These are phyloP conservation scores for Percopsis omiscomaycus DNA, from an alignment of 2,797 vertebrate species.

Conservation along the genomic window DNA sequence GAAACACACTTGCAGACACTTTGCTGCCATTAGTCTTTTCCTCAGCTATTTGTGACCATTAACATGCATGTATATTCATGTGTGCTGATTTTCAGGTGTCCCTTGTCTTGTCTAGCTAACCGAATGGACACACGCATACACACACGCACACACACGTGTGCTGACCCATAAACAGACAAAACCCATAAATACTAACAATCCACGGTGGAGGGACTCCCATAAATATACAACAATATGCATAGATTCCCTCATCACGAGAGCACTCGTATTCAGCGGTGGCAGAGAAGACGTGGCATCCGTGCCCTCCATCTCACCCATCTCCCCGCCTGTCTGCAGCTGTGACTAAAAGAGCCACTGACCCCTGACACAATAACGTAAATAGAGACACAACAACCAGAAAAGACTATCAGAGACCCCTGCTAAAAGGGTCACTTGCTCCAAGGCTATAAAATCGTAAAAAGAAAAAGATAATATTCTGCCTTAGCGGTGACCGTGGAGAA, in stretches of 20 bases:
- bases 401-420: slow-evolving; percentile 57
- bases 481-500: slow-evolving; percentile 43
- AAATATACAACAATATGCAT: slow-evolving; percentile 16
- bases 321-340: slow-evolving; percentile 34
- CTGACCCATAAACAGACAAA: background rate
- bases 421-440: slow-evolving; percentile 67
- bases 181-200: slow-evolving; percentile 14
- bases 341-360: slow-evolving; percentile 67
- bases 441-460: slow-evolving; percentile 68
- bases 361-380: slow-evolving; percentile 51
- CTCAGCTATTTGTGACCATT: slow-evolving; percentile 59
- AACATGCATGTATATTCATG: slow-evolving; percentile 62
- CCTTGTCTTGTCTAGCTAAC: slow-evolving; percentile 31
- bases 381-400: slow-evolving; percentile 58
- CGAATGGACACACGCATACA: background rate
- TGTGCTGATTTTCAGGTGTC: slow-evolving; percentile 48
- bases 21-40: background rate
- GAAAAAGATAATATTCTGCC: slow-evolving; percentile 63
- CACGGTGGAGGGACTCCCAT: slow-evolving; percentile 1
- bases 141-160: slow-evolving; percentile 1
- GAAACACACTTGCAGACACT: slow-evolving; percentile 55
- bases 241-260: slow-evolving; percentile 2
- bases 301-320: slow-evolving; percentile 39
- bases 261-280: slow-evolving; percentile 21
- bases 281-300: slow-evolving; percentile 31